phyloP scores from a whole-genome alignment of 2,888 invertebrate species.

The Sminthurides aquaticus region DNA sequence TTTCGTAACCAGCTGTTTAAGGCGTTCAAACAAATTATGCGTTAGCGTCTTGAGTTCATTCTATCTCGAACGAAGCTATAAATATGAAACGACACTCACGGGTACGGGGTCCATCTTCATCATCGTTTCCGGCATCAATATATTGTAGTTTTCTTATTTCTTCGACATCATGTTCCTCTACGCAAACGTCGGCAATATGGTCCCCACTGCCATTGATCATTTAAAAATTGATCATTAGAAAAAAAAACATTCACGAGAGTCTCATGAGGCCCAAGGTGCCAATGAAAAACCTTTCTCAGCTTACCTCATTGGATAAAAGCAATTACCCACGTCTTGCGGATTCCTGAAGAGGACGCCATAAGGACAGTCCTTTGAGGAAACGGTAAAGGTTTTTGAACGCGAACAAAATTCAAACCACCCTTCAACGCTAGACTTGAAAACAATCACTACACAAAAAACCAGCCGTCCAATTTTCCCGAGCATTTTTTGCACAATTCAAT shows the following conservation, averaged over 20 bases:
- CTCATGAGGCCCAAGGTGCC: too few relatives aligned
- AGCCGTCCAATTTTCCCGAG: too few relatives aligned
- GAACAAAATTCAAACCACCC: constrained; percentile 31
- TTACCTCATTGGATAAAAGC: constrained; percentile 1
- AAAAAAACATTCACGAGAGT: background rate
- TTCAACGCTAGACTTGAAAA: too few relatives aligned
- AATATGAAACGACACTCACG: too few relatives aligned
- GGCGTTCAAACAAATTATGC: background rate
- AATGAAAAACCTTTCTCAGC: too few relatives aligned
- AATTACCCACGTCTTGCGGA: constrained; percentile 15
- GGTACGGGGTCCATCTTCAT: constrained; percentile 20
- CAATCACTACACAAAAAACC: too few relatives aligned
- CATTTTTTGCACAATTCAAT: too few relatives aligned
- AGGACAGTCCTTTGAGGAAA: constrained; percentile 27
- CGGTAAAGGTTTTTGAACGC: constrained; percentile 5
- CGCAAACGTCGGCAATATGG: constrained; percentile 8
- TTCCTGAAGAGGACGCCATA: constrained; percentile 30
- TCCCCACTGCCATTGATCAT: constrained; percentile 8
- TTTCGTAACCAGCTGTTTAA: background rate
- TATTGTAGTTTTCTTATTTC: constrained; percentile 1
- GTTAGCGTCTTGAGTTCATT: background rate
- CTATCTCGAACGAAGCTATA: too few relatives aligned
- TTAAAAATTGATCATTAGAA: background rate
- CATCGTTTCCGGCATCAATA: constrained; percentile 10
- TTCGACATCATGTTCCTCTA: constrained; percentile 3